A percentile compares a stretch with the other conserved stretches of the same genome.
phyloP scores from a whole-genome alignment of 2,888 invertebrate species.

The Ophonus ardosiacus region DNA sequence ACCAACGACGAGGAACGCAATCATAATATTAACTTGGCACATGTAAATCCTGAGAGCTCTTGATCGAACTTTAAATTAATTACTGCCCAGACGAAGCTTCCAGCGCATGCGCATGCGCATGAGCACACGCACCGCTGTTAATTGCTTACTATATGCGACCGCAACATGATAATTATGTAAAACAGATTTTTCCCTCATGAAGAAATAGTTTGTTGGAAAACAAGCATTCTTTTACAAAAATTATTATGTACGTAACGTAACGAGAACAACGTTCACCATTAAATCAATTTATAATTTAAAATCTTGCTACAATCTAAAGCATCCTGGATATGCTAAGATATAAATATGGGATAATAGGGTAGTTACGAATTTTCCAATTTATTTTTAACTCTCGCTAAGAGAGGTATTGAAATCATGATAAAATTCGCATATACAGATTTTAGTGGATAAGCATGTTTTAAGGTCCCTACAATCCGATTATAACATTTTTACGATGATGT shows the following conservation, averaged over 20 bases:
- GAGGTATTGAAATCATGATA: no score
- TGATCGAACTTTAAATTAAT: constrained; percentile 63
- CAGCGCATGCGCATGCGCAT: constrained; percentile 35
- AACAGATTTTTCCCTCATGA: constrained; percentile 15
- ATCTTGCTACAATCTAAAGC: no score
- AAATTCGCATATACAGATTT: no score
- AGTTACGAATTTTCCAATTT: no score
- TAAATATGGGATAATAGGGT: no score
- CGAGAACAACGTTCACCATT: not conserved
- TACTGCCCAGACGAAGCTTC: constrained; percentile 41
- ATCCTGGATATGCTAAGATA: no score
- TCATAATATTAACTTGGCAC: constrained; percentile 59
- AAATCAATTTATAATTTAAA: not conserved
- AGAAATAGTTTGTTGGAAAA: constrained; percentile 31
- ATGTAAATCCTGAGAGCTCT: constrained; percentile 55
- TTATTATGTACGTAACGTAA: not conserved
- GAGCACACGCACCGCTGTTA: constrained; percentile 11
- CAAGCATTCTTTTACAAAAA: constrained; percentile 15
- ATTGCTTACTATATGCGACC: constrained; percentile 44
- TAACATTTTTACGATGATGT: no score
- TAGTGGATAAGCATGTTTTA: no score
- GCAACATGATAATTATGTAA: constrained; percentile 43
- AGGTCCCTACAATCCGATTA: no score
- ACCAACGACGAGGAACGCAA: constrained; percentile 52
- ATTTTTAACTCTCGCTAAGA: no score